These are phyloP conservation scores for Drosophila paramelanica DNA, from an alignment of 2,888 invertebrate genomes.

Conservation along the genomic window DNA sequence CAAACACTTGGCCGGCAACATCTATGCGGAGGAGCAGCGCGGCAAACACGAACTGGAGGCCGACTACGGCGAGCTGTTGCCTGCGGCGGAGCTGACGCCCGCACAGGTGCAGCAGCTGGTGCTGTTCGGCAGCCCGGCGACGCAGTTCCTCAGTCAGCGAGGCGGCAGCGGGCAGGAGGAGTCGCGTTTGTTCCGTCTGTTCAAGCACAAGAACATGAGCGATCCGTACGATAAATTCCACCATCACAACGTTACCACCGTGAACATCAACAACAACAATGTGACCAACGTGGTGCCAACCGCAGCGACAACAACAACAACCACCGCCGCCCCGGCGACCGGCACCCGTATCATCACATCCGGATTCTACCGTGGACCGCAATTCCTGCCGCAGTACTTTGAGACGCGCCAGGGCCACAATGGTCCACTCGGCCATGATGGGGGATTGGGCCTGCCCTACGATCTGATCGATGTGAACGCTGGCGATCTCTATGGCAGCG, in stretches of 20 bases:
- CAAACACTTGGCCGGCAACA: constrained; percentile 5
- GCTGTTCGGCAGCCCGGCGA: constrained; percentile 1
- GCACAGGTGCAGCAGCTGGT: constrained; percentile 20
- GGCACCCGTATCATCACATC: background rate
- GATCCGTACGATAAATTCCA: too few relatives aligned
- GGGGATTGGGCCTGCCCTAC: constrained; percentile 26
- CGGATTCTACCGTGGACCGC: constrained; percentile 1
- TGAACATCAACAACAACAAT: constrained; percentile 19
- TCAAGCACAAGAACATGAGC: background rate
- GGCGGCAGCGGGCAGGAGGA: background rate
- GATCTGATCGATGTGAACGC: constrained; percentile 36
- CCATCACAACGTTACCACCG: constrained; percentile 16
- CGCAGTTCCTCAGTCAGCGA: background rate
- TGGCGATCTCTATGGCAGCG: constrained; percentile 19
- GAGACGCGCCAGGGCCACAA: constrained; percentile 42
- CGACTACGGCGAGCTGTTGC: background rate
- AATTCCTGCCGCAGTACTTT: constrained; percentile 30
- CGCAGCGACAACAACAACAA: background rate
- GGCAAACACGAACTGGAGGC: background rate
- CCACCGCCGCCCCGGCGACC: constrained; percentile 4
- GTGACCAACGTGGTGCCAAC: background rate
- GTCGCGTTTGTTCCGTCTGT: constrained; percentile 10
- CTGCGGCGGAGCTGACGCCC: constrained; percentile 2
- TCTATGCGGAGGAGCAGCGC: constrained; percentile 20
- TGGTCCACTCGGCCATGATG: background rate